These are phyloP conservation scores for Sanderia malayensis DNA, from an alignment of 30 jellyfish, hydroid and myxozoan genomes.

Conservation along the genomic window DNA sequence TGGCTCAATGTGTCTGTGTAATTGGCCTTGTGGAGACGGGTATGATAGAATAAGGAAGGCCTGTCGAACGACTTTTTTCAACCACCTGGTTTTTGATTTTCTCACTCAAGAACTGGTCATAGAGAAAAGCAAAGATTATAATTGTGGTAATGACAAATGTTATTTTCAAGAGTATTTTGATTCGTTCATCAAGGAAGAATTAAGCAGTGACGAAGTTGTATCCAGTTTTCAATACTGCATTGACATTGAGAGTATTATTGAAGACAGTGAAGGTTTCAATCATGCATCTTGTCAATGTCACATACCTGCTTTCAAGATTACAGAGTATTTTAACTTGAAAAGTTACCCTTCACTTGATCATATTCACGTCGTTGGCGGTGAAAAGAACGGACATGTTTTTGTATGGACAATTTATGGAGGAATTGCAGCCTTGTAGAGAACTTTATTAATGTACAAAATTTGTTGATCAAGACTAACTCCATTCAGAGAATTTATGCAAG, in stretches of 20 bases:
- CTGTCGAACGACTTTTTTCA: slow-evolving; percentile 17
- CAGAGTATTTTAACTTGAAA: slow-evolving; percentile 38
- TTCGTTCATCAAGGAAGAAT: too few relatives aligned
- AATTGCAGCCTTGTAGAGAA: slow-evolving; percentile 44
- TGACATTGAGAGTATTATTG: slow-evolving; percentile 32
- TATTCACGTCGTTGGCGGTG: slow-evolving; percentile 45
- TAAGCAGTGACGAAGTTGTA: too few relatives aligned
- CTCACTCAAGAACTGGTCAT: slow-evolving; percentile 28
- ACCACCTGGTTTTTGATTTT: slow-evolving; percentile 56
- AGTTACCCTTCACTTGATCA: slow-evolving; percentile 65
- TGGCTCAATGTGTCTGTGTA: slow-evolving; percentile 49
- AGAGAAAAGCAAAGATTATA: background rate
- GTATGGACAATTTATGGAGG: slow-evolving; percentile 71
- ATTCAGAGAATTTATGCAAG: too few relatives aligned
- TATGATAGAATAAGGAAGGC: slow-evolving; percentile 3
- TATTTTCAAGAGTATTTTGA: too few relatives aligned
- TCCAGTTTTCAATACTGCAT: slow-evolving; percentile 17
- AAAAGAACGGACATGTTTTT: slow-evolving; percentile 16
- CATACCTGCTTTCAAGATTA: slow-evolving; percentile 25
- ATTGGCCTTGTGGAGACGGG: slow-evolving; percentile 61
- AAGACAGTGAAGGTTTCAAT: slow-evolving; percentile 33
- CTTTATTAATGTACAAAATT: too few relatives aligned
- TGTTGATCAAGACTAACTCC: too few relatives aligned
- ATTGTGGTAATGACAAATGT: background rate
- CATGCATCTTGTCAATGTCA: slow-evolving; percentile 71